phyloP scores from a whole-genome alignment of 2,797 vertebrate genomes.

The Molossus alvarezi region DNA sequence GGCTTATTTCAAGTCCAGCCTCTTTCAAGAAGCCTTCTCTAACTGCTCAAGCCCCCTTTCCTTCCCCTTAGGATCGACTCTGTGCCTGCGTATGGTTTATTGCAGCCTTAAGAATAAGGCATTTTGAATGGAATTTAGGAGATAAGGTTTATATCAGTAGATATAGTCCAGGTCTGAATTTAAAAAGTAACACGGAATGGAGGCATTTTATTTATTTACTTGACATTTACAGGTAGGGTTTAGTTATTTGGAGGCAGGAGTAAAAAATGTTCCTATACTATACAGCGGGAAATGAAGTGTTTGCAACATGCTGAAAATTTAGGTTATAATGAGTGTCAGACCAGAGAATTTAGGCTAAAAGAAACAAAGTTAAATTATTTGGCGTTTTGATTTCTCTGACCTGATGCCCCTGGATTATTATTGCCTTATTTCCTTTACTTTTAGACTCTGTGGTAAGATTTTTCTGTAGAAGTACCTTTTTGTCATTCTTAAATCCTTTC shows the following conservation, averaged over 20 bases:
- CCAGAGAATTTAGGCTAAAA: slow-evolving; percentile 35
- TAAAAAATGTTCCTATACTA: background rate
- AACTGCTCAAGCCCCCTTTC: background rate
- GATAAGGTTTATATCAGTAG: background rate
- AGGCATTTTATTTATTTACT: slow-evolving; percentile 11
- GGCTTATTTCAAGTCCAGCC: background rate
- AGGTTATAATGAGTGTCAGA: background rate
- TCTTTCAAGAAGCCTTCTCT: background rate
- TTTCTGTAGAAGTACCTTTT: background rate
- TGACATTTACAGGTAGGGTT: background rate
- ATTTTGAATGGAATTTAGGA: slow-evolving; percentile 4
- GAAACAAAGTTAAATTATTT: slow-evolving; percentile 30
- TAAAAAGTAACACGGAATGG: background rate
- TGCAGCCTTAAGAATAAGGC: background rate
- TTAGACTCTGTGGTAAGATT: background rate
- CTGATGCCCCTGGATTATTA: background rate
- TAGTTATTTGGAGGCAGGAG: slow-evolving; percentile 42
- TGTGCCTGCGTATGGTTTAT: background rate
- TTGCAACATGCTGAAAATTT: background rate
- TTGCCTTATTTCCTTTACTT: background rate
- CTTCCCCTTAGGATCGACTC: background rate
- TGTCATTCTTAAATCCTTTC: slow-evolving; percentile 11
- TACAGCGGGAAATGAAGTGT: slow-evolving; percentile 7
- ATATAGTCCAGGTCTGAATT: slow-evolving; percentile 18
- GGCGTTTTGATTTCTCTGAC: background rate